Conservation (phyloP, 1,140 invertebrate species). For the Halictus rubicundus region DNA sequence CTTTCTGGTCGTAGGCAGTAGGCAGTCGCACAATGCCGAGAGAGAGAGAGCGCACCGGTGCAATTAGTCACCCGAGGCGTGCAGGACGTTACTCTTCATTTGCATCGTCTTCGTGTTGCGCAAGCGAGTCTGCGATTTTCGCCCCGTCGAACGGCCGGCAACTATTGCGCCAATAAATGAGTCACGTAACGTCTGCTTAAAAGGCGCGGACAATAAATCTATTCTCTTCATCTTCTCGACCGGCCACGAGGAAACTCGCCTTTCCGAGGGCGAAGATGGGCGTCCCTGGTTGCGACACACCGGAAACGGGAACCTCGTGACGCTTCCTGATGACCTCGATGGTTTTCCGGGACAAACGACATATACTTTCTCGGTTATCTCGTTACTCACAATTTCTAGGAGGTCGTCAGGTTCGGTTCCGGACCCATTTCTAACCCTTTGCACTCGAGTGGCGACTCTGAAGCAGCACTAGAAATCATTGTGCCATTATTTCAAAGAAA, state of each 20-base stretch:
- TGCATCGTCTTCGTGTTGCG: constrained; percentile 34
- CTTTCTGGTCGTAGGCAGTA: constrained; percentile 44
- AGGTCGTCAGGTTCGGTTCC: too few relatives aligned
- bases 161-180: constrained; percentile 2
- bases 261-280: background rate
- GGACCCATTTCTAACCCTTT: too few relatives aligned
- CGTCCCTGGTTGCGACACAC: background rate
- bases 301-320: background rate
- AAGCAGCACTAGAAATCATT: too few relatives aligned
- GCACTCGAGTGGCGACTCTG: too few relatives aligned
- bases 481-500: too few relatives aligned
- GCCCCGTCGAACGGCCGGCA: background rate
- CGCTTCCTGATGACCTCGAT: background rate
- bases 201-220: constrained; percentile 6
- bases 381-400: too few relatives aligned
- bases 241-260: background rate
- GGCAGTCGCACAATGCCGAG: constrained; percentile 11
- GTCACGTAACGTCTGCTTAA: background rate
- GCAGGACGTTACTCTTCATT: constrained; percentile 31
- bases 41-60: too few relatives aligned
- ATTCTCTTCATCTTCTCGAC: background rate
- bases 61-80: constrained; percentile 16
- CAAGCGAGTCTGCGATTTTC: constrained; percentile 15
- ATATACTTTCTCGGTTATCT: too few relatives aligned
- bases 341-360: too few relatives aligned